These are phyloP conservation scores for Monoplex corrugatus DNA, from an alignment of 2,888 invertebrate genomes.

Conservation along the genomic window DNA sequence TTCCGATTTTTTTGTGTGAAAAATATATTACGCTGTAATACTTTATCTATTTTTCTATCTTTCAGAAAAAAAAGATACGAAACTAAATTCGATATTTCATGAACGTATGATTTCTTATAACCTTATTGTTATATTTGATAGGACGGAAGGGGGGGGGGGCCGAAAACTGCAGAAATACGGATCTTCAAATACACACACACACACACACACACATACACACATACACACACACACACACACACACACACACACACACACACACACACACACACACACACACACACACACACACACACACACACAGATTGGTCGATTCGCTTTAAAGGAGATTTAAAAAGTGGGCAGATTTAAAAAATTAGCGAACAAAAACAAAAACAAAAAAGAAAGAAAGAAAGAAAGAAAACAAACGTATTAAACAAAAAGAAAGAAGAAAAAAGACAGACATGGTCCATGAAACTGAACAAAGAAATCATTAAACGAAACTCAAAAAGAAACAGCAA, in stretches of 20 bases:
- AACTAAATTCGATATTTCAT: no score
- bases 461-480: not conserved
- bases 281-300: conserved; percentile 12
- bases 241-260: not conserved
- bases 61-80: no score
- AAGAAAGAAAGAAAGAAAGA: not conserved
- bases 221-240: not conserved
- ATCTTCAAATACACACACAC: not conserved
- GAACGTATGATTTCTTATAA: no score
- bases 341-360: not conserved
- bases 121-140: no score
- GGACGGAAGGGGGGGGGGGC: no score
- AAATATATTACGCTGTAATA: no score
- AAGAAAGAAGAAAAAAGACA: not conserved
- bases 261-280: conserved; percentile 17
- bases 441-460: not conserved
- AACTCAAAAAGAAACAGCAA: not conserved
- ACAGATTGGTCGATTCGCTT: not conserved
- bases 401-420: not conserved
- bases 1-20: no score
- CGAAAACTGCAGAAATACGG: no score
- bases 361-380: not conserved
- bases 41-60: no score
- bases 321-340: not conserved
- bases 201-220: not conserved